Evolutionary conservation across 2,113 vertebrate genomes (phyloP), one percentile per base, ranked within the genome.

Genomic region (Hystrix cristata): DNA sequence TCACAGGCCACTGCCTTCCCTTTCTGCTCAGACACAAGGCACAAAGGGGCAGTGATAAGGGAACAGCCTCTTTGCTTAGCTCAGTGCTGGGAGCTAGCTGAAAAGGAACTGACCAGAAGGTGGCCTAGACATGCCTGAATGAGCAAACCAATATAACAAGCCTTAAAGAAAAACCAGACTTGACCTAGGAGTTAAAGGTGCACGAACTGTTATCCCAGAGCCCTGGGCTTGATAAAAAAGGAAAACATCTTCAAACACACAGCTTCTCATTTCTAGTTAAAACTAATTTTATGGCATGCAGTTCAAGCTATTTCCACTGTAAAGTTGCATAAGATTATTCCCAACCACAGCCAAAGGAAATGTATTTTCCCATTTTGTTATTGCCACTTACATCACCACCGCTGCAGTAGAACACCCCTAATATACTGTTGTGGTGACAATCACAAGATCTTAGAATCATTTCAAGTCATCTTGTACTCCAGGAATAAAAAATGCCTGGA

Each of bases 101-200:
- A 60, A 64, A 95, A 91, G 48, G 34, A 67, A 79, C 96, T 67
- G 48, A 88, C 87, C 88, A 94, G 93, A 93, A 94, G 94, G 71
- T 93, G 78, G 94, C 91, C 93, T 85, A 31, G 95, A 94, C 91
- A 95, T 0, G 25, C 71, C 79, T 91, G 59, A 88, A 48, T 64
- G 72, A 97, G 53, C 95, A 96, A 96, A 94, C 79, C 81, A 97
- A 95, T 97, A 59, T 27, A 90, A 71, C 31, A 90, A 71, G 46
- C 23, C 67, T 86, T 62, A 83, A 59, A 74, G 89, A 88, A 94
- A 96, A 94, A 51, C 10, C 67, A 90, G 83, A 74, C 78, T 53
- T 86, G 91, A 72, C 86, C 65, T 12, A 13, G 31, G 38, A 92
- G 43, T 76, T 80, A 91, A 85, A 94, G 71, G 83, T 34, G 29